Percentiles rank a stretch among this genome's conserved stretches.
Evolutionary conservation across 2,888 invertebrate species (phyloP).

Genomic region (Lysandra bellargus): DNA sequence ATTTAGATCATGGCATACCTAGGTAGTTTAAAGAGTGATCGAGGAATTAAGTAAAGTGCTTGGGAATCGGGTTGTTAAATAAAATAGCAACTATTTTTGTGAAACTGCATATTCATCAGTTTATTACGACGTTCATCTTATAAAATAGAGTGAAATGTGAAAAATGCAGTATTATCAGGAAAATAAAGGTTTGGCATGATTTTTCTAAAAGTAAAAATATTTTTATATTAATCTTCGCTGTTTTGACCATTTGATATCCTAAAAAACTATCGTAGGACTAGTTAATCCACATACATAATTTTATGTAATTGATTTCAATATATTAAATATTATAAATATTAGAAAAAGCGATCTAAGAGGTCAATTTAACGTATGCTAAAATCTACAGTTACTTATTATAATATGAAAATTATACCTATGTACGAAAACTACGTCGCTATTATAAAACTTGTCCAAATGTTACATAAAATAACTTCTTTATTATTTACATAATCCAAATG

Average conservation of each 20-base stretch:
- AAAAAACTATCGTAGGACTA: slow-evolving; percentile 8
- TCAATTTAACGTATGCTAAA: slow-evolving; percentile 4
- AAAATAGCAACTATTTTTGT: not conserved
- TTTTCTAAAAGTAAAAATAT: not conserved
- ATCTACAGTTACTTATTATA: slow-evolving; percentile 3
- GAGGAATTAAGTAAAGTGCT: not conserved
- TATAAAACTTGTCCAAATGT: slow-evolving; percentile 25
- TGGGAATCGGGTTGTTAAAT: not conserved
- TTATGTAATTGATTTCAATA: not conserved
- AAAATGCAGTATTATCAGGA: not conserved
- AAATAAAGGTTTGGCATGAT: not conserved
- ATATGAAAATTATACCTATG: slow-evolving; percentile 2
- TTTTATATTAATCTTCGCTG: not conserved
- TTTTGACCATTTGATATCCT: not conserved
- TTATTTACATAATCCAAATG: slow-evolving; percentile 29
- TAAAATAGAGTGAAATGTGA: not conserved
- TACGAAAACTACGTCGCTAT: slow-evolving; percentile 18
- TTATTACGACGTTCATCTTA: not conserved
- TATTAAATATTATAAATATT: slow-evolving; percentile 15
- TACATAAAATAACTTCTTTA: slow-evolving; percentile 14
- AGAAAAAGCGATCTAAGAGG: slow-evolving; percentile 19
- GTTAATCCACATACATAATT: not conserved
- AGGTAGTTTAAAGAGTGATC: not conserved
- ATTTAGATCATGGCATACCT: not conserved
- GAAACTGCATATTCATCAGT: not conserved